Percentiles rank a stretch among this genome's conserved stretches.
These are phyloP conservation scores for Vidua chalybeata DNA, from an alignment of 2,113 vertebrate species.

Conservation along the genomic window DNA sequence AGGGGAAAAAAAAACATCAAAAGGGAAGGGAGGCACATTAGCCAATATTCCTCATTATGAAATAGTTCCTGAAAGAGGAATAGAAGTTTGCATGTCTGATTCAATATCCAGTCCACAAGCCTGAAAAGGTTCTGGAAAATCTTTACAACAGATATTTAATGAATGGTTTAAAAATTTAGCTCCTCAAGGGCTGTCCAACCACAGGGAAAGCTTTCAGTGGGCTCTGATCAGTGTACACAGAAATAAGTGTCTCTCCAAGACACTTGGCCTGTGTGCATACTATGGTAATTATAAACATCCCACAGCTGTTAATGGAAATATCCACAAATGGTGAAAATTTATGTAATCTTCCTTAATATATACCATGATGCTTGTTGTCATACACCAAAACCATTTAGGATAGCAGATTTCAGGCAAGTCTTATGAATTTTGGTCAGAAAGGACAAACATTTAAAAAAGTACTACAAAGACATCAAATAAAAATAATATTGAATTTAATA, in stretches of 20 bases:
- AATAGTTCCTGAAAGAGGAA: neutral
- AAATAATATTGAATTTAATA: neutral
- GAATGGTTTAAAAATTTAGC: neutral
- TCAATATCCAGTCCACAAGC: neutral
- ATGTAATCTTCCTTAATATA: neutral
- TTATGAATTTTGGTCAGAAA: neutral
- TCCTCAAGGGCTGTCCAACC: neutral
- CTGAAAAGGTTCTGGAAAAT: neutral
- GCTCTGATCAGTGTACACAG: neutral
- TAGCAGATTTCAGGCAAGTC: neutral
- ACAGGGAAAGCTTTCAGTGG: neutral
- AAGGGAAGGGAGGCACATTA: neutral
- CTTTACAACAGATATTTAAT: neutral
- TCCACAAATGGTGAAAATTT: neutral
- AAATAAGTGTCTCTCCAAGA: neutral
- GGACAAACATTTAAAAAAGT: neutral
- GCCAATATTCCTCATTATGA: neutral
- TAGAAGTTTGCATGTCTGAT: neutral
- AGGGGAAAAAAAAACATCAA: accelerated
- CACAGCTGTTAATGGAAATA: neutral
- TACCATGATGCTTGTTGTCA: neutral
- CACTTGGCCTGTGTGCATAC: neutral
- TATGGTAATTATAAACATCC: neutral
- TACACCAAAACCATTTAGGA: neutral
- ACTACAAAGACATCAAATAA: neutral